A percentile compares a stretch with the other conserved stretches of the same genome.
phyloP scores from a whole-genome alignment of 2,113 vertebrate genomes.

The Amblyopsis rosae region DNA sequence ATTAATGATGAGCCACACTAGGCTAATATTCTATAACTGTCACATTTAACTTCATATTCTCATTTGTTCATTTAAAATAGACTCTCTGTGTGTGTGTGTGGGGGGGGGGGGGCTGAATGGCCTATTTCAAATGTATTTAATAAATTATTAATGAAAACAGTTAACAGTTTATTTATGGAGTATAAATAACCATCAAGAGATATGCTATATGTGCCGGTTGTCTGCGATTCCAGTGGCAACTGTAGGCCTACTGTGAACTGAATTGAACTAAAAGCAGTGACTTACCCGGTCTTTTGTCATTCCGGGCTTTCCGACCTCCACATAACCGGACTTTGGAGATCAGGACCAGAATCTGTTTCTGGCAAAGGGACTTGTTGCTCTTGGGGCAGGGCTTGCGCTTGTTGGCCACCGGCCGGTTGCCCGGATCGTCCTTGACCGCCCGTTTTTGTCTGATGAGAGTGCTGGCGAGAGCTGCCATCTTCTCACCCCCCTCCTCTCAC shows the following conservation, averaged over 20 bases:
- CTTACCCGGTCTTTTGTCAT: conserved; percentile 83
- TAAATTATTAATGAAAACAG: too few species aligned
- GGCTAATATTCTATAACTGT: too few species aligned
- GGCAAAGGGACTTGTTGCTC: conserved; percentile 90
- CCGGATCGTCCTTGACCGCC: conserved; percentile 84
- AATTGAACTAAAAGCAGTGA: conserved; percentile 11
- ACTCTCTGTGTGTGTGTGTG: too few species aligned
- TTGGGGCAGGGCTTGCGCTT: conserved; percentile 87
- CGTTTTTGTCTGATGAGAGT: conserved; percentile 90
- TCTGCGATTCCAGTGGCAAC: background rate
- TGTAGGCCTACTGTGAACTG: too few species aligned
- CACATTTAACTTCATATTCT: too few species aligned
- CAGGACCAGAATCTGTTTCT: conserved; percentile 88
- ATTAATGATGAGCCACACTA: too few species aligned
- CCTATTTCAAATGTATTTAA: too few species aligned
- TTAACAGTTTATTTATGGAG: background rate
- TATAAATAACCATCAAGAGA: background rate
- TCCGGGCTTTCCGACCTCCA: conserved; percentile 78
- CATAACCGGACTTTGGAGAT: conserved; percentile 89
- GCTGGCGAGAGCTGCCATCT: conserved; percentile 89
- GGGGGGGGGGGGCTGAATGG: too few species aligned
- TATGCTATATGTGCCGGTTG: background rate
- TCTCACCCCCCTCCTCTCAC: conserved; percentile 79
- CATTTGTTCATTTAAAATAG: too few species aligned
- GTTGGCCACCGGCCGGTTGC: conserved; percentile 81